A percentile compares a stretch with the other conserved stretches of the same genome.
Conservation (phyloP, 2,113 vertebrate genomes). For the Gymnorhina tibicen region DNA sequence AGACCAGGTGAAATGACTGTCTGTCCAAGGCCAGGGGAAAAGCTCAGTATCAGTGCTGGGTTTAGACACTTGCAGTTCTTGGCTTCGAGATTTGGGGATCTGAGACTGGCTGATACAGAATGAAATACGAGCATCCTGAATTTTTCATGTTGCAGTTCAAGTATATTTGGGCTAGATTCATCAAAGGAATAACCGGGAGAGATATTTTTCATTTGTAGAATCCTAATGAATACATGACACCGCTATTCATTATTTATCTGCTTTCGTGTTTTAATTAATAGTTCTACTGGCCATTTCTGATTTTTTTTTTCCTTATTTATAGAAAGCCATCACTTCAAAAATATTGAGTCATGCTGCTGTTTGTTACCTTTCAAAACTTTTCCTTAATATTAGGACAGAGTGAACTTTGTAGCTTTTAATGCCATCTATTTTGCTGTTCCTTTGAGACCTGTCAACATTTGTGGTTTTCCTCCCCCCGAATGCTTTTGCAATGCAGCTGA, state of each 20-base stretch:
- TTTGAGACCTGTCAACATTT: not conserved
- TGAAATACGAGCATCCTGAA: slow-evolving; percentile 51
- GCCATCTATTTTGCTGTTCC: not conserved
- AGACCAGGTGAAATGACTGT: not conserved
- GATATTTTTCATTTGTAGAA: slow-evolving; percentile 60
- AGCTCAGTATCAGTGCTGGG: not conserved
- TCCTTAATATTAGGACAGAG: not conserved
- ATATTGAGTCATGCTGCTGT: not conserved
- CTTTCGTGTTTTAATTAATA: slow-evolving; percentile 50
- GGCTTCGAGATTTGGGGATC: slow-evolving; percentile 10
- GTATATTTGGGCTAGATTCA: slow-evolving; percentile 60
- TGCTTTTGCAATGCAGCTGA: not conserved
- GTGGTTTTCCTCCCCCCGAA: not conserved
- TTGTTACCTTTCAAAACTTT: not conserved
- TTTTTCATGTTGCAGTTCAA: slow-evolving; percentile 61
- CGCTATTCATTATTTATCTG: slow-evolving; percentile 45
- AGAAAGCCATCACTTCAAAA: not conserved
- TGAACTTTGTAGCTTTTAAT: not conserved
- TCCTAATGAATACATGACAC: slow-evolving; percentile 49
- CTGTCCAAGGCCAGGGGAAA: not conserved
- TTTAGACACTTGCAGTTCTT: not conserved
- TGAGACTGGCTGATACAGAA: not conserved
- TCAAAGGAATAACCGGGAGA: slow-evolving; percentile 58
- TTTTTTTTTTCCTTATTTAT: not conserved
- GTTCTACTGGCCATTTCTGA: not conserved